These are phyloP conservation scores for Suncus etruscus DNA, from an alignment of 2,113 vertebrate species.

Conservation along the genomic window DNA sequence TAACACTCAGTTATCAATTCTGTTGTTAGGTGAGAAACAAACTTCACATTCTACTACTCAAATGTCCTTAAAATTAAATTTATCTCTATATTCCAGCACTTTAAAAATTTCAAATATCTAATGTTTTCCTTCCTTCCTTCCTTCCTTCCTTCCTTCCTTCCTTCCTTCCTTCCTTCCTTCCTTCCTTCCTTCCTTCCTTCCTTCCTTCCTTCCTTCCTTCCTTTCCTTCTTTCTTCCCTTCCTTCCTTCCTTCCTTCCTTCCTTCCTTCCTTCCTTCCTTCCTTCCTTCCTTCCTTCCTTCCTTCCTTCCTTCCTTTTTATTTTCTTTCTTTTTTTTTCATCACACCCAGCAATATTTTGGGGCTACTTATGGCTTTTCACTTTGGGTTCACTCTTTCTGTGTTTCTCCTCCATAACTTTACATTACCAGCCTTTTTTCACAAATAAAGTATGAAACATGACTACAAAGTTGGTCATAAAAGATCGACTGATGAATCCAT, in stretches of 20 bases:
- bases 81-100: background rate
- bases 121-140: background rate
- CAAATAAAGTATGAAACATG: conserved; percentile 60
- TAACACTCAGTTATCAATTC: background rate
- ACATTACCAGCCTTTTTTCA: conserved; percentile 47
- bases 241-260: background rate
- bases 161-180: background rate
- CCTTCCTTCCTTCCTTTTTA: background rate
- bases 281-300: background rate
- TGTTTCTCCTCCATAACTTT: background rate
- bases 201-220: background rate
- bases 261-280: background rate
- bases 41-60: background rate
- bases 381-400: too few species aligned
- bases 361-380: too few species aligned
- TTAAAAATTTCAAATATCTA: background rate
- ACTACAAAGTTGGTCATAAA: conserved; percentile 65
- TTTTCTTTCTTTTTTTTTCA: too few species aligned
- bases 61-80: background rate
- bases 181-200: background rate
- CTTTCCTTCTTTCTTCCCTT: background rate
- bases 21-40: background rate
- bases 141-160: background rate
- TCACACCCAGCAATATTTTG: too few species aligned
- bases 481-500: conserved; percentile 66